These are phyloP conservation scores for Platerodrilus igneus DNA, from an alignment of 2,888 invertebrate species.

Conservation along the genomic window DNA sequence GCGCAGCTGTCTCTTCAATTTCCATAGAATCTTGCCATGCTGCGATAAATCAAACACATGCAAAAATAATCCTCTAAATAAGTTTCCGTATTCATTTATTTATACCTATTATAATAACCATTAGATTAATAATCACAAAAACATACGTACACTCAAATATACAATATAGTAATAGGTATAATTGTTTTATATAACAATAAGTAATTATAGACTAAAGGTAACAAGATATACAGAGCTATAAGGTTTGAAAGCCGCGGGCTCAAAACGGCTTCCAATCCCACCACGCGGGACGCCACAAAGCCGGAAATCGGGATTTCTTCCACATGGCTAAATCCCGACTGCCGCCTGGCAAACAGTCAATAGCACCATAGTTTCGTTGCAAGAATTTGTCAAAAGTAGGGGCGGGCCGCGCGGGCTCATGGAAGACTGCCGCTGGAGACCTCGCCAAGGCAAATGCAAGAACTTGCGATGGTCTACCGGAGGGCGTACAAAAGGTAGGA, in stretches of 20 bases:
- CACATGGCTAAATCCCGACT: slow-evolving; percentile 19
- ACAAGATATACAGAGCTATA: slow-evolving; percentile 44
- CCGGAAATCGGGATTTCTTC: slow-evolving; percentile 24
- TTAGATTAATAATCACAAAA: slow-evolving; percentile 42
- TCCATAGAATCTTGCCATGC: slow-evolving; percentile 31
- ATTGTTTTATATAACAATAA: slow-evolving; percentile 37
- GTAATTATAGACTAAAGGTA: slow-evolving; percentile 42
- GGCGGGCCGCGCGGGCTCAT: slow-evolving; percentile 44
- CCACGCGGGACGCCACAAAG: slow-evolving; percentile 35
- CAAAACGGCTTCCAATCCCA: slow-evolving; percentile 37
- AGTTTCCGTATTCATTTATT: slow-evolving; percentile 33
- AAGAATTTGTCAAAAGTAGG: slow-evolving; percentile 37
- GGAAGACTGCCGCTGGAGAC: slow-evolving; percentile 49
- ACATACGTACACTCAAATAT: slow-evolving; percentile 48
- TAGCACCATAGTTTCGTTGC: slow-evolving; percentile 51
- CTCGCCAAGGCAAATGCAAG: slow-evolving; percentile 41
- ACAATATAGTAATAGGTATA: slow-evolving; percentile 41
- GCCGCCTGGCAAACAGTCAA: slow-evolving; percentile 41
- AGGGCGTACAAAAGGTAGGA: slow-evolving; percentile 22
- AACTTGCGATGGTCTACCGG: slow-evolving; percentile 25
- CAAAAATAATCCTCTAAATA: slow-evolving; percentile 18
- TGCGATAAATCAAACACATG: slow-evolving; percentile 18
- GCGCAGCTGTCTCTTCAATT: slow-evolving; percentile 32
- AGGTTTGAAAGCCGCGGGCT: slow-evolving; percentile 41
- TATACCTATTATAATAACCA: slow-evolving; percentile 31